Evolutionary conservation across 1,140 invertebrate genomes (phyloP).

Genomic region (Zaprionus inermis): DNA sequence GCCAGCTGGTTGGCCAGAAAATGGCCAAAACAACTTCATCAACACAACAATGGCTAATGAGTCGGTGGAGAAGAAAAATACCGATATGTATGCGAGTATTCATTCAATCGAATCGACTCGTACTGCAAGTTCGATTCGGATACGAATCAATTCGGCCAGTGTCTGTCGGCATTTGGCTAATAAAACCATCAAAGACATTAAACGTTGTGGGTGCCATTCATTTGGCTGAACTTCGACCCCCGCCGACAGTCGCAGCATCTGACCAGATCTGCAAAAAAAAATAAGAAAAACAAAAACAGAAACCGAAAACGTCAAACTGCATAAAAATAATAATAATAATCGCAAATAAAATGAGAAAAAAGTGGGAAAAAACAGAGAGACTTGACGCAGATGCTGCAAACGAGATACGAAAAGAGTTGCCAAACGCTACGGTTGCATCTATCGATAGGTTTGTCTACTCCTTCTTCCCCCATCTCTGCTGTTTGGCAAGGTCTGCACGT

Average conservation of each 20-base stretch:
- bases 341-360: slow-evolving; percentile 60
- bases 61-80: slow-evolving; percentile 51
- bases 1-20: slow-evolving; percentile 56
- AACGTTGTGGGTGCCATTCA: slow-evolving; percentile 81
- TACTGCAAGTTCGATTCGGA: slow-evolving; percentile 31
- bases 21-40: slow-evolving; percentile 73
- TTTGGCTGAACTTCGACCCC: slow-evolving; percentile 77
- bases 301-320: slow-evolving; percentile 51
- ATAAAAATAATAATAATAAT: slow-evolving; percentile 75
- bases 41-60: slow-evolving; percentile 77
- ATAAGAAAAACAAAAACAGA: slow-evolving; percentile 24
- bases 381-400: slow-evolving; percentile 60
- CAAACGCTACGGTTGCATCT: slow-evolving; percentile 42
- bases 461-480: not conserved
- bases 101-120: slow-evolving; percentile 9
- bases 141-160: slow-evolving; percentile 31
- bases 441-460: slow-evolving; percentile 18
- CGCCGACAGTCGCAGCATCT: slow-evolving; percentile 40
- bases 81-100: slow-evolving; percentile 7
- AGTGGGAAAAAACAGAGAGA: slow-evolving; percentile 46
- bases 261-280: slow-evolving; percentile 37
- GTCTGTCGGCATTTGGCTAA: slow-evolving; percentile 69
- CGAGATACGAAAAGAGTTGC: slow-evolving; percentile 68
- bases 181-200: slow-evolving; percentile 81
- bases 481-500: slow-evolving; percentile 73